These are phyloP conservation scores for Herminia tarsipennalis DNA, from an alignment of 2,888 invertebrate species.

Conservation along the genomic window DNA sequence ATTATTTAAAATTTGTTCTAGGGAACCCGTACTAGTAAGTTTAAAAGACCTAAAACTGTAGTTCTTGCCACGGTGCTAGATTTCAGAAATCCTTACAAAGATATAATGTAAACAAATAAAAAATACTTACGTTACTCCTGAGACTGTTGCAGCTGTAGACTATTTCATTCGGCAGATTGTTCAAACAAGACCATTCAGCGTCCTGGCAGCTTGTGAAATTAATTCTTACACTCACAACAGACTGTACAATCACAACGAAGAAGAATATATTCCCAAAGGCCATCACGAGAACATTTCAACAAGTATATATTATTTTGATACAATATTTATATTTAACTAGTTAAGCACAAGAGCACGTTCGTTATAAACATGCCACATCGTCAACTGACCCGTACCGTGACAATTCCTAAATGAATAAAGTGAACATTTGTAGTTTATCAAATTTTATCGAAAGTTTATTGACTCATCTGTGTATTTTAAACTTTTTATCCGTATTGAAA, in stretches of 20 bases:
- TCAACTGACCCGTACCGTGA: conserved; percentile 65
- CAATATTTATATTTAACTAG: background rate
- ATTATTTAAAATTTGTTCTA: too few relatives aligned
- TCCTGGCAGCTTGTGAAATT: conserved; percentile 74
- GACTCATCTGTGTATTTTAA: conserved; percentile 30
- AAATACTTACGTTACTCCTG: conserved; percentile 67
- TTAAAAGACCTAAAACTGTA: too few relatives aligned
- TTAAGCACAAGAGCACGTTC: conserved; percentile 46
- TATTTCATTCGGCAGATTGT: conserved; percentile 64
- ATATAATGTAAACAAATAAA: conserved; percentile 2
- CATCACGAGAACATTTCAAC: conserved; percentile 47
- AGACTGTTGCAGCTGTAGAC: conserved; percentile 65
- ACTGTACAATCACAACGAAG: conserved; percentile 38
- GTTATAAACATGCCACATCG: conserved; percentile 60
- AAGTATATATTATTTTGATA: background rate
- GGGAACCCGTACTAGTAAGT: too few relatives aligned
- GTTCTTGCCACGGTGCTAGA: too few relatives aligned
- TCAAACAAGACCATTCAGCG: conserved; percentile 76
- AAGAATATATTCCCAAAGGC: conserved; percentile 42
- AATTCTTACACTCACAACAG: conserved; percentile 61
- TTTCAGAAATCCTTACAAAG: background rate
- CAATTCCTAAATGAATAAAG: conserved; percentile 56
- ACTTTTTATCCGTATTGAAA: conserved; percentile 11
- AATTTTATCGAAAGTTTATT: conserved; percentile 59
- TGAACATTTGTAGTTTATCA: conserved; percentile 49